Base-by-base conservation (phyloP, 1,140 invertebrate genomes). In the Aphidius ervi region DNA sequence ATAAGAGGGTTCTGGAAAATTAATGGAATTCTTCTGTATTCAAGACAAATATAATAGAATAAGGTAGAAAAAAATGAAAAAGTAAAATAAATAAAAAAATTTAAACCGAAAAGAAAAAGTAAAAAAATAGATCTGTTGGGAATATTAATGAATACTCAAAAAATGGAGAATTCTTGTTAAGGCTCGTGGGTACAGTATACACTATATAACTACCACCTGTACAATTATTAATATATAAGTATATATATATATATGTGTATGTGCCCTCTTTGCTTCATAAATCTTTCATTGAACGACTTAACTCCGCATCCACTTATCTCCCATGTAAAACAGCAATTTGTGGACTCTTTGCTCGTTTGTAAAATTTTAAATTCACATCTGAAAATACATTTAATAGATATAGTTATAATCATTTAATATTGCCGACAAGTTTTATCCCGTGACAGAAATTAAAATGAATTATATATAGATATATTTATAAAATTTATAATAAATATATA, bases 231-330 rank as follows among this genome's bases (percentile, higher is more conserved):
- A 41, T 41, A 41, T 43, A 7, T 43, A 7, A 39, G 39, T 54
- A 39, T 42, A 54, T 54, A 54, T 54, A 42, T 42, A 8, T 10
- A 43, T 8, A 43, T 5, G 1, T 43, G 7, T 10, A 7, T 10
- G 39, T 16, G n/a, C 16, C 52, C 6, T n/a, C 40, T 42, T 54
- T 43, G 50, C 56, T 70, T 70, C 68, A 70, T 71, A 70, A 75
- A 74, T 74, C 67, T 74, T 73, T 72, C 71, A 67, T 74, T 65
- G 65, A 59, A 60, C 42, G 39, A 55, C 37, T 53, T 56, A 40
- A 55, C 41, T 16, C 37, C 37, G 39, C 41, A 20, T 46, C 41
- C 48, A 47, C 50, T 50, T 57, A 41, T 45, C 50, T 31, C 57
- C 5, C 39, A 61, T 31, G 47, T 9, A 40, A 45, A 49, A 48